Base-by-base conservation (phyloP, 2,888 invertebrate genomes). In the Megamerina dolium region DNA sequence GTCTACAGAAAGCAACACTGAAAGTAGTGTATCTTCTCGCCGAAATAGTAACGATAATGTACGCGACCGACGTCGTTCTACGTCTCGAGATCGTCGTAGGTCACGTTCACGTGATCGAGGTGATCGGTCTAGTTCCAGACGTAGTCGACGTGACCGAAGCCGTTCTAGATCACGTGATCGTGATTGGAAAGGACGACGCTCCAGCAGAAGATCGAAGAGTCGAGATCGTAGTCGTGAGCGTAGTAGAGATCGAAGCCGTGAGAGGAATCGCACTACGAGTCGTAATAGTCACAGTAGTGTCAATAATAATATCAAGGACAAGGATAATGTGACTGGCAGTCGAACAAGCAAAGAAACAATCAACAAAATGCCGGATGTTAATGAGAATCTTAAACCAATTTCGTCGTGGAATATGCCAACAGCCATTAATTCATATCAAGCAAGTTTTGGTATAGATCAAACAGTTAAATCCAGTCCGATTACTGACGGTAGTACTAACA, bases 121-220 rank as follows among this genome's bases (percentile, higher is more conserved):
- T 16, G 50, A 51, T 14, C 48, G 40, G 8, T 45, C 20, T 29
- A 73, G 75, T 40, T 68, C 78, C 2, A 74, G 75, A 5, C 57
- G 59, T 5, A 49, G 79, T 14, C 73, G 74, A 5, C 75, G 78
- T n/a, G 75, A 77, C 5, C 75, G 77, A 1, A 66, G 73, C n/a
- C 50, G 54, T 38, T 51, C 49, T 8, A 52, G 57, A 20, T 54
- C 53, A 10, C 52, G 50, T 13, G 55, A 54, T 30, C 54, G 52
- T 18, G 54, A 51, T 43, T 41, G 46, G 21, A 21, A 17, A 6
- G 52, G 56, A 44, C 73, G 63, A 55, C 53, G 55, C 12, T 61
- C 63, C 12, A 52, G 49, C 18, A 58, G 60, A 41, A 53, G 64
- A 26, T 63, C 61, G 19, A 50, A 49, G 6, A 56, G 52, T 39